Evolutionary conservation across 2,113 vertebrate genomes (phyloP), one percentile per base, ranked within the genome.

Genomic region (Scartelaos histophorus): DNA sequence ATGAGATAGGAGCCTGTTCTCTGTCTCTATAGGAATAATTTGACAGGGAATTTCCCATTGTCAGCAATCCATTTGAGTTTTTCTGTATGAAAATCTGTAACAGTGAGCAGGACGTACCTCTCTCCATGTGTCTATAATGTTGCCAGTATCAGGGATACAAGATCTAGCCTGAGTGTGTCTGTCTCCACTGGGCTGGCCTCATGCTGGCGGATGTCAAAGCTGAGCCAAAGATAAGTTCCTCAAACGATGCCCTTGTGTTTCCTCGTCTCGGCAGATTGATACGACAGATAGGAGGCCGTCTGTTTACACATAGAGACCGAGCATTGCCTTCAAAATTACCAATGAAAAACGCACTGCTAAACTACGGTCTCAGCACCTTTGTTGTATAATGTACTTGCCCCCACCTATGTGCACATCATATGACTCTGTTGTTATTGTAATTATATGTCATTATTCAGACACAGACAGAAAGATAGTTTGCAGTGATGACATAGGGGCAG

Each of bases 201-300:
- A 92, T 93, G 87, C 80, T 85, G 93, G 91, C 89, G 92, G 90
- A 92, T 92, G 88, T 91, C 85, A 89, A 76, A 58, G 83, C 73
- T 80, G 89, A 89, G 86, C 79, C 85, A 85, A 82, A 58, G 92
- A 93, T 92, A 93, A 93, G 86, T 69, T 64, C 68, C 80, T 89
- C 87, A 86, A 93, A 88, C 86, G 90, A 90, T 90, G 90, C 87
- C 87, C 86, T 43, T 88, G 82, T 86, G 89, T 91, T 94, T 93
- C 92, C 88, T 92, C 69, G 81, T 91, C 81, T 75, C 70, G 83
- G 79, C 90, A 93, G 92, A 93, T 93, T 53, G 3, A 75, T 75
- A 58, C 51, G 35, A 11, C 71, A 78, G 93, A 94, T 94, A 91
- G 58, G 68, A 58, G 78, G 76, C 76, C 81, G 79, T 85, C 75